phyloP scores from a whole-genome alignment of 1,140 invertebrate species.

The Heterodera carotae region DNA sequence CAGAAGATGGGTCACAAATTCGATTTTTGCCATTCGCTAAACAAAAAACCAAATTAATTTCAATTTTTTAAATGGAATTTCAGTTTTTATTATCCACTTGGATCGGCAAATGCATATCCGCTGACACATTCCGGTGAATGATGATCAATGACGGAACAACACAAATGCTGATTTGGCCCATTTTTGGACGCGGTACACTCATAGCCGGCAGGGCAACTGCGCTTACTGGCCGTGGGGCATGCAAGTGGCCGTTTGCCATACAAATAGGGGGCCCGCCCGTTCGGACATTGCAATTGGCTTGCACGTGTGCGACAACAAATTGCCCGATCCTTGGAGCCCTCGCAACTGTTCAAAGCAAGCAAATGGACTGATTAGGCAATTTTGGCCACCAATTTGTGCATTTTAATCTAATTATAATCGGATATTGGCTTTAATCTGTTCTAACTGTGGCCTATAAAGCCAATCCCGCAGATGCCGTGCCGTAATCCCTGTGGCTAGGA shows the following conservation, averaged over 20 bases:
- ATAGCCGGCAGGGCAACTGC: conserved; percentile 56
- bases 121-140: conserved; percentile 57
- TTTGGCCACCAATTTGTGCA: too few relatives aligned
- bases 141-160: conserved; percentile 54
- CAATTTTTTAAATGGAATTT: neutral
- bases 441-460: too few relatives aligned
- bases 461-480: too few relatives aligned
- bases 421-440: too few relatives aligned
- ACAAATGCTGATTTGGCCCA: conserved; percentile 56
- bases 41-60: neutral
- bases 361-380: too few relatives aligned
- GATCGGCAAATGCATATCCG: conserved; percentile 60
- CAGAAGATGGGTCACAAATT: conserved; percentile 46
- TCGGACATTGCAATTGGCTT: conserved; percentile 51
- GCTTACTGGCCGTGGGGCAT: conserved; percentile 59
- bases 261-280: conserved; percentile 47
- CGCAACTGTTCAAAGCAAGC: conserved; percentile 48
- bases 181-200: conserved; percentile 49
- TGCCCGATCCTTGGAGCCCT: conserved; percentile 55
- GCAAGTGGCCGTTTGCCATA: conserved; percentile 51
- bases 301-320: conserved; percentile 51
- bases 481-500: too few relatives aligned
- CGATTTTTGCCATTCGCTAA: conserved; percentile 48
- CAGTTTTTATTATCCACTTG: conserved; percentile 23
- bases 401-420: too few relatives aligned